Evolutionary conservation across 2,797 vertebrate species (phyloP), one percentile per base, ranked within the genome.

Genomic region (Peromyscus nudipes): DNA sequence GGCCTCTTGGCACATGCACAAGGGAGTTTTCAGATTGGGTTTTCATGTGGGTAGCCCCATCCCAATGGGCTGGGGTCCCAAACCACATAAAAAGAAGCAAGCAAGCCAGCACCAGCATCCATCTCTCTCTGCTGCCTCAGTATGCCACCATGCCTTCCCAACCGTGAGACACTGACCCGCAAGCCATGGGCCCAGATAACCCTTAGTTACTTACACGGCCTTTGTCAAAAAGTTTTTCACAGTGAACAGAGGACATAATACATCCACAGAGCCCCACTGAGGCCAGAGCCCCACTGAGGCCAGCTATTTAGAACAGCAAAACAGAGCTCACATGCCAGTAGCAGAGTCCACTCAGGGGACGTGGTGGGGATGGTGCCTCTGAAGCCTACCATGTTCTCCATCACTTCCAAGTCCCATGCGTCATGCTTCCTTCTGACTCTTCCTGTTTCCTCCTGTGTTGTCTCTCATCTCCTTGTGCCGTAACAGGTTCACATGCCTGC

Each of bases 241-340:
- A 46, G 46, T 25, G 17, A 49, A 34, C 14, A 52, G 43, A 49
- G 31, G 31, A 25, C 23, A 6, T n/a, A 4, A 23, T 9, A 13
- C 4, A 65, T 21, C 21, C 79, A 89, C 11, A 49, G 37, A 40
- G 19, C 49, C 27, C 34, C 21, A 83, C 10, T 12, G 6, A 81
- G 84, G 46, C 37, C 49, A 3, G 29, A 37, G 19, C 46, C 27
- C 34, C 21, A 83, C 10, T 12, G 6, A 81, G 84, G 46, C 37
- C 49, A 3, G 29, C 16, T 77, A 4, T 17, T 46, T 82, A 14
- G 25, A 21, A 31, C 0, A 1, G 55, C 43, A n/a, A 23, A 11
- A 13, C 31, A 60, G n/a, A 46, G 29, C 5, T 87, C 46, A 46
- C 19, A 3, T 0, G 0, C 14, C 46, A 19, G 5, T 0, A 46